A percentile compares a stretch with the other conserved stretches of the same genome.
phyloP scores from a whole-genome alignment of 2,113 vertebrate genomes.

The Apodemus speciosus region DNA sequence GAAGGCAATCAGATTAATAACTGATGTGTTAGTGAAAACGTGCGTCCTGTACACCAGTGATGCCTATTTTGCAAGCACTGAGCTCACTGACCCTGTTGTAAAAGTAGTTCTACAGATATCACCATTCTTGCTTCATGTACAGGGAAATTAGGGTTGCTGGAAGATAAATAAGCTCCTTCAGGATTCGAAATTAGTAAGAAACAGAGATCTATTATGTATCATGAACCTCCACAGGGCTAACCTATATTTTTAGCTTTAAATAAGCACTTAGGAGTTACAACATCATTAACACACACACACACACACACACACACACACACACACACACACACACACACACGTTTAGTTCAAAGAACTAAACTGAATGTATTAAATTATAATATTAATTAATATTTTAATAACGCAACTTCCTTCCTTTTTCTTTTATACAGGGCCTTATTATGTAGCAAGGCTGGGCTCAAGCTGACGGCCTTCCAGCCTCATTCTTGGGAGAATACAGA shows the following conservation, averaged over 20 bases:
- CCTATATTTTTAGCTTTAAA: background rate
- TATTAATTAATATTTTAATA: background rate
- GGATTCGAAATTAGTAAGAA: background rate
- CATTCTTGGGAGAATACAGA: background rate
- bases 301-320: background rate
- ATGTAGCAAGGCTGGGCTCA: background rate
- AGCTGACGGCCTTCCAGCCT: background rate
- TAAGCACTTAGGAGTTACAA: background rate
- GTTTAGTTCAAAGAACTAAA: constrained; percentile 11
- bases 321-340: background rate
- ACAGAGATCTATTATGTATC: background rate
- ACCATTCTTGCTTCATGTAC: background rate
- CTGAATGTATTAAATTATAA: background rate
- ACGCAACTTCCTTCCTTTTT: background rate
- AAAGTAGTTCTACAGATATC: background rate
- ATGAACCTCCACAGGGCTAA: background rate
- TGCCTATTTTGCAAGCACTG: background rate
- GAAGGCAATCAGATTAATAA: background rate
- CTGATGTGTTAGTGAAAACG: background rate
- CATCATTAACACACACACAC: background rate
- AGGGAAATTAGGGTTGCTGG: background rate
- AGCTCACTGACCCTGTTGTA: background rate
- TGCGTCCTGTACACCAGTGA: background rate
- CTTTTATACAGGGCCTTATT: background rate
- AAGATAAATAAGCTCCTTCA: background rate